These are phyloP conservation scores for Molanna angustata DNA, from an alignment of 2,888 invertebrate species.

Conservation along the genomic window DNA sequence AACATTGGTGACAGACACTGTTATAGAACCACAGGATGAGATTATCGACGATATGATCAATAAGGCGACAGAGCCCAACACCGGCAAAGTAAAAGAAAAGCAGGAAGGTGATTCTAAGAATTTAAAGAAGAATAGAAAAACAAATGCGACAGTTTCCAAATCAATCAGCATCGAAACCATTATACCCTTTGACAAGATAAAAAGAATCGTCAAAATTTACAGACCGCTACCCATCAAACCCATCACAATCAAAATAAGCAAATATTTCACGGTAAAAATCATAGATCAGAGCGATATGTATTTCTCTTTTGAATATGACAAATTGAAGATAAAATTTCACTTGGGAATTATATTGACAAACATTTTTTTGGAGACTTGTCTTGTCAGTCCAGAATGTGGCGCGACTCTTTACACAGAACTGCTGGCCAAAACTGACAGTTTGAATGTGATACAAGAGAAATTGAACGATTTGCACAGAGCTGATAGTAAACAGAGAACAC, in stretches of 20 bases:
- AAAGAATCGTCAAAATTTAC: constrained; percentile 3
- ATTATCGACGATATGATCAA: constrained; percentile 1
- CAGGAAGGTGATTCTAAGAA: background rate
- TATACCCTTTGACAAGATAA: background rate
- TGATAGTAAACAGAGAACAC: no score
- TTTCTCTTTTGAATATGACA: constrained; percentile 12
- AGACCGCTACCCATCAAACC: constrained; percentile 13
- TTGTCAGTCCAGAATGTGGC: constrained; percentile 4
- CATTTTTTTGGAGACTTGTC: constrained; percentile 9
- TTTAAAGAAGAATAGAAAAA: constrained; percentile 2
- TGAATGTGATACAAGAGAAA: no score
- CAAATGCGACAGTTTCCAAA: background rate
- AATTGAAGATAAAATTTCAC: constrained; percentile 14
- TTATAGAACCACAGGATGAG: constrained; percentile 18
- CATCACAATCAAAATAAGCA: constrained; percentile 14
- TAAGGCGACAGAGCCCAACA: background rate
- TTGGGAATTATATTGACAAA: constrained; percentile 13
- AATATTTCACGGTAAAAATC: constrained; percentile 13
- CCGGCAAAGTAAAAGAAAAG: constrained; percentile 1
- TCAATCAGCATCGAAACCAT: background rate
- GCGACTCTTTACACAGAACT: constrained; percentile 8
- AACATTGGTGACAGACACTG: constrained; percentile 15
- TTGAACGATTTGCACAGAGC: no score
- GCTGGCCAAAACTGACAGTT: constrained; percentile 1
- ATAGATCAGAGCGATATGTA: constrained; percentile 11